Evolutionary conservation across 2,113 vertebrate species (phyloP).

Genomic region (Nannobrachium achirus): DNA sequence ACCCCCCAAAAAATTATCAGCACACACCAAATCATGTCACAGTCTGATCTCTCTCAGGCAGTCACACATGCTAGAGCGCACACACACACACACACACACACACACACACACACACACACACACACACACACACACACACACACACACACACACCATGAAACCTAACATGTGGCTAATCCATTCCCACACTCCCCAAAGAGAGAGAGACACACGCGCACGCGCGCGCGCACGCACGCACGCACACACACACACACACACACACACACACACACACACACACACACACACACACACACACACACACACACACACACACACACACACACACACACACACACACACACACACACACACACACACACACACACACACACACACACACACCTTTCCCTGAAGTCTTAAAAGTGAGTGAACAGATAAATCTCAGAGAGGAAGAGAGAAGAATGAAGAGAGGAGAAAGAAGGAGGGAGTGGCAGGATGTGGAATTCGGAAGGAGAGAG

Average conservation of each 20-base stretch:
- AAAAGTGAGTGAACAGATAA: constrained; percentile 48
- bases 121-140: constrained; percentile 14
- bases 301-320: background rate
- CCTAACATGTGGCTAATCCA: constrained; percentile 63
- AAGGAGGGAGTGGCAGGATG: background rate
- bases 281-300: background rate
- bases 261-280: constrained; percentile 13
- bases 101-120: constrained; percentile 29
- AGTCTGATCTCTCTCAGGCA: constrained; percentile 49
- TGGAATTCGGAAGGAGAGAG: constrained; percentile 5
- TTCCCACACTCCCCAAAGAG: constrained; percentile 45
- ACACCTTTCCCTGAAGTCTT: constrained; percentile 47
- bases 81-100: constrained; percentile 2
- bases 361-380: background rate
- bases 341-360: constrained; percentile 18
- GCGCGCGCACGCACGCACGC: background rate
- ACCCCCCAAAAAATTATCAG: constrained; percentile 57
- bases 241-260: constrained; percentile 14
- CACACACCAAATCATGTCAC: constrained; percentile 56
- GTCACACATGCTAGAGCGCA: constrained; percentile 13
- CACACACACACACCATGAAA: constrained; percentile 51
- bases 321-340: constrained; percentile 8
- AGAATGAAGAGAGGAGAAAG: constrained; percentile 6
- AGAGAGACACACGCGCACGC: no score
- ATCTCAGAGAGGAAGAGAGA: constrained; percentile 37